Percentiles rank a stretch among this genome's conserved stretches.
These are phyloP conservation scores for Ochlodes sylvanus DNA, from an alignment of 2,888 invertebrate genomes.

Conservation along the genomic window DNA sequence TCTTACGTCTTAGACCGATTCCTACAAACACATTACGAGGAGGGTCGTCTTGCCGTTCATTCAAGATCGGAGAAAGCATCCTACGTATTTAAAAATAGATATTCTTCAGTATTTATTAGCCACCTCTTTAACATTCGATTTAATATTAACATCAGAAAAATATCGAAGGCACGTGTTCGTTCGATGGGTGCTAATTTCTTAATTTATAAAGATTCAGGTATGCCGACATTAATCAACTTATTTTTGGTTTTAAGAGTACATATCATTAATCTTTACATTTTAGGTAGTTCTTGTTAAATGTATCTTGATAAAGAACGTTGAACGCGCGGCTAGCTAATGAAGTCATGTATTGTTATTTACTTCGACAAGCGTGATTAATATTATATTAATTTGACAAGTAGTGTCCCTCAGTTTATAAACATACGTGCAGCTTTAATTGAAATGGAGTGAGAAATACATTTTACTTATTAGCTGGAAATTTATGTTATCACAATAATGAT, in stretches of 20 bases:
- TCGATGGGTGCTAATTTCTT: constrained; percentile 62
- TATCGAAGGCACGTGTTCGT: constrained; percentile 71
- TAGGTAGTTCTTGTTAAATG: neutral
- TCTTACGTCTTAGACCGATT: constrained; percentile 24
- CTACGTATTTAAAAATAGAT: constrained; percentile 82
- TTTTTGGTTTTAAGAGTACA: neutral
- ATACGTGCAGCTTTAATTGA: neutral
- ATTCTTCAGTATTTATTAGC: constrained; percentile 80
- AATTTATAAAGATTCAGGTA: constrained; percentile 48
- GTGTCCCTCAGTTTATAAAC: neutral
- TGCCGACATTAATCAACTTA: constrained; percentile 16
- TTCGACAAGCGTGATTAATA: no score
- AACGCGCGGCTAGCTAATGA: no score
- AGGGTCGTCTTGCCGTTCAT: constrained; percentile 80
- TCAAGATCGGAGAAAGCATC: constrained; percentile 82
- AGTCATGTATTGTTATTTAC: no score
- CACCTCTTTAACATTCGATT: constrained; percentile 78
- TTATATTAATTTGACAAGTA: neutral
- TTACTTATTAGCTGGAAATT: no score
- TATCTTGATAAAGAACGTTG: no score
- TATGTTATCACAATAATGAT: no score
- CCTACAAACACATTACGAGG: constrained; percentile 67
- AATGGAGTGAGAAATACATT: neutral
- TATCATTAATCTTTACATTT: neutral
- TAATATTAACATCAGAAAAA: constrained; percentile 79